phyloP scores from a whole-genome alignment of 53 echinoderm and acorn worm species.

The Pentamera pediparva region DNA sequence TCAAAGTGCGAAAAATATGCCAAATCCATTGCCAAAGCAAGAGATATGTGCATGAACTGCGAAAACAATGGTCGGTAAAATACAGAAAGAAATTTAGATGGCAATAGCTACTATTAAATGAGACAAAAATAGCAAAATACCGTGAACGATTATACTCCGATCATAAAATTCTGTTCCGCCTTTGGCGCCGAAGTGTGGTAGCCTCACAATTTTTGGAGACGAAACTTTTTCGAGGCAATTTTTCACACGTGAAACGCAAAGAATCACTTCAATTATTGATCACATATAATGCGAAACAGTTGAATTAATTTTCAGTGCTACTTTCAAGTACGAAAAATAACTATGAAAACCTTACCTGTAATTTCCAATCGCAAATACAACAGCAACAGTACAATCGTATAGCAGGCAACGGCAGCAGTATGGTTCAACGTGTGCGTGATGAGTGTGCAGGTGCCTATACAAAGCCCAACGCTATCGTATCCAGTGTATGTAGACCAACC shows the following conservation, averaged over 20 bases:
- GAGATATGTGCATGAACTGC: too few species aligned
- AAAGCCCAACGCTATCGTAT: conserved; percentile 17
- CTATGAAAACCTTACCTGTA: conserved; percentile 1
- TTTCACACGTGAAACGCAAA: too few species aligned
- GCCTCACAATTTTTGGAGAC: neutral
- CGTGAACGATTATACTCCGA: too few species aligned
- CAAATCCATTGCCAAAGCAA: too few species aligned
- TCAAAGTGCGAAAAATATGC: neutral
- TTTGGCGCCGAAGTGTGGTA: too few species aligned
- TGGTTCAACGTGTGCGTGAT: neutral
- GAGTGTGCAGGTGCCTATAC: neutral
- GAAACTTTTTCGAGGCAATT: conserved; percentile 4
- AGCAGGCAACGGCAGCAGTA: neutral
- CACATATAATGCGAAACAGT: too few species aligned
- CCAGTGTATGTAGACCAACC: conserved; percentile 41
- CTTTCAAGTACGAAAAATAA: conserved; percentile 8
- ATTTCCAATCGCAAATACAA: conserved; percentile 22
- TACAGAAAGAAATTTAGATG: too few species aligned
- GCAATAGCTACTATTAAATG: too few species aligned
- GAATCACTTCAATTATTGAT: too few species aligned
- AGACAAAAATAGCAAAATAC: neutral
- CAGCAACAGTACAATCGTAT: neutral
- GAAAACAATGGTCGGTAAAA: too few species aligned
- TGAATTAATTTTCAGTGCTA: too few species aligned
- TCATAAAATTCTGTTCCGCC: too few species aligned